These are phyloP conservation scores for Barypeithes pellucidus DNA, from an alignment of 2,888 invertebrate species.

Conservation along the genomic window DNA sequence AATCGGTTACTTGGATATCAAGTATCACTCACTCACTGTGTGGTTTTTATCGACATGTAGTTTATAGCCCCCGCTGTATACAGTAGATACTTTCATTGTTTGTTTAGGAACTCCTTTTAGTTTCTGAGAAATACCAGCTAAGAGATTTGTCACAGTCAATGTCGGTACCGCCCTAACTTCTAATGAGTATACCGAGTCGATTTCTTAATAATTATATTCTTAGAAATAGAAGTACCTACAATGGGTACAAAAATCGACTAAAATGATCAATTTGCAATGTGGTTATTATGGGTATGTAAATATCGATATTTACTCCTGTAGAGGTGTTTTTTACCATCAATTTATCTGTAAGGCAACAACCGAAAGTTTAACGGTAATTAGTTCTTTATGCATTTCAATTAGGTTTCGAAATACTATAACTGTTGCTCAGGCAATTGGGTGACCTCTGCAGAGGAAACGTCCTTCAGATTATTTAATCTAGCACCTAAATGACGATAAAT, in stretches of 20 bases:
- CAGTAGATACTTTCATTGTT: slow-evolving; percentile 36
- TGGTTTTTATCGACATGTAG: slow-evolving; percentile 19
- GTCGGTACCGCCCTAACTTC: slow-evolving; percentile 5
- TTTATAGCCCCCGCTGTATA: slow-evolving; percentile 29
- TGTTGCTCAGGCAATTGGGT: slow-evolving; percentile 31
- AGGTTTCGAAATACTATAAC: too few relatives aligned
- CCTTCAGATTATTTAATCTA: slow-evolving; percentile 44
- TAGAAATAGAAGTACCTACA: too few relatives aligned
- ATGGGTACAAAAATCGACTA: too few relatives aligned
- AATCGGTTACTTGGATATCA: background rate
- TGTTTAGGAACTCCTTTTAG: slow-evolving; percentile 36
- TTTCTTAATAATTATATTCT: too few relatives aligned
- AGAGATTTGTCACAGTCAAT: slow-evolving; percentile 20
- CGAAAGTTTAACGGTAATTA: too few relatives aligned
- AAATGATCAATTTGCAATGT: too few relatives aligned
- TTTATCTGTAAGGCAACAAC: too few relatives aligned
- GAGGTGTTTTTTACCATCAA: too few relatives aligned
- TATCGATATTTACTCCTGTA: too few relatives aligned
- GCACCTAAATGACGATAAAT: slow-evolving; percentile 37
- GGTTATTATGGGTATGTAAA: too few relatives aligned
- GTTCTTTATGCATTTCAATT: too few relatives aligned
- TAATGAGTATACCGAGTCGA: background rate
- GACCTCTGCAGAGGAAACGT: slow-evolving; percentile 41
- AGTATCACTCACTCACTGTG: slow-evolving; percentile 1
- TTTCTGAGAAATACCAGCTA: slow-evolving; percentile 31